A percentile compares a stretch with the other conserved stretches of the same genome.
These are phyloP conservation scores for Collichthys lucidus DNA, from an alignment of 2,113 vertebrate species.

Conservation along the genomic window DNA sequence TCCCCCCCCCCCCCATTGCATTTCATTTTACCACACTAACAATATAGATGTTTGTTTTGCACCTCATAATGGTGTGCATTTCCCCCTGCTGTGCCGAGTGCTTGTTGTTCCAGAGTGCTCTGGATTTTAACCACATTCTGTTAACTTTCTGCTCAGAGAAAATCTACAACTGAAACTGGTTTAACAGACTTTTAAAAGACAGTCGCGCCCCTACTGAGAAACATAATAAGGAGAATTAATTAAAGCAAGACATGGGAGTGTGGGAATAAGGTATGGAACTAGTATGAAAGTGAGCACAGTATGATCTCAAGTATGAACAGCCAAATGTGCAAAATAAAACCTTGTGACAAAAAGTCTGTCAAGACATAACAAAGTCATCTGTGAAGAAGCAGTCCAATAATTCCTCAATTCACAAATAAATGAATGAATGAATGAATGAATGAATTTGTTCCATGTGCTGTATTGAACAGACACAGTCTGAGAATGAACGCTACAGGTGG, in stretches of 20 bases:
- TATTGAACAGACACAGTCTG: conserved; percentile 1
- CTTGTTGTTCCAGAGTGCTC: conserved; percentile 30
- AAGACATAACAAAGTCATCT: conserved; percentile 10
- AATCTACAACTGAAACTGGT: conserved; percentile 29
- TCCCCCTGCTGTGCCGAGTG: neutral
- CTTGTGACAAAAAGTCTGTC: neutral
- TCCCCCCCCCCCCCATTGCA: neutral
- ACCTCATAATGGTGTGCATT: neutral
- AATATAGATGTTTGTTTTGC: neutral
- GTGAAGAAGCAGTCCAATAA: neutral
- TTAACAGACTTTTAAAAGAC: conserved; percentile 45
- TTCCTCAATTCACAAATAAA: neutral
- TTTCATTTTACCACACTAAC: neutral
- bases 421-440: too few relatives aligned
- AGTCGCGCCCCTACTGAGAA: conserved; percentile 27
- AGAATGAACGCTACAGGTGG: neutral
- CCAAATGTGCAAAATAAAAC: neutral
- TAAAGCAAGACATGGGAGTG: conserved; percentile 29
- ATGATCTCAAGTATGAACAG: conserved; percentile 15
- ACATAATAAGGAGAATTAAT: conserved; percentile 51
- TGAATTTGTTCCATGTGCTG: conserved; percentile 7
- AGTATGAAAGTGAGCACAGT: neutral
- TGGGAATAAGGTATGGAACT: conserved; percentile 9
- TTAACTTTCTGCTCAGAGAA: conserved; percentile 8
- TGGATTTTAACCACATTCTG: conserved; percentile 22